Evolutionary conservation across 1,140 invertebrate species (phyloP), one percentile per base, ranked within the genome.

Genomic region (Prorops nasuta): DNA sequence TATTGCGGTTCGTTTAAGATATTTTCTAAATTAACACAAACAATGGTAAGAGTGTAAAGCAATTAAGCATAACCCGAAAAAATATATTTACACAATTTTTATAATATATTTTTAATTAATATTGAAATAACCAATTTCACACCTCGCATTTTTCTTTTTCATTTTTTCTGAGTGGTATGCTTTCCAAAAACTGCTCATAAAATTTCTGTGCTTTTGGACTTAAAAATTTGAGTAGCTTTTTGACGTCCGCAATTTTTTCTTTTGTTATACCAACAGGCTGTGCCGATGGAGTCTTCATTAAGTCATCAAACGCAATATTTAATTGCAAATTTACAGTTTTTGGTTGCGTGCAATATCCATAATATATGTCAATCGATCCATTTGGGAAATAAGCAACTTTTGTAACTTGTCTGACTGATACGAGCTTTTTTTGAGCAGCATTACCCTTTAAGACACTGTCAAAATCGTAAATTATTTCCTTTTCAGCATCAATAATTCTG

Each of bases 331-430:
- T 19, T 9, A 36, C 35, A 36, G 35, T 24, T 9, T 17, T 7
- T 10, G 34, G 16, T 36, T 45, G 18, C 7, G 16, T 3, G 3
- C 18, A 12, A 19, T 45, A 45, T 19, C 35, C 28, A 20, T 47
- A 46, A 35, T 38, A 44, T 4, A 44, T 39, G 21, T 49, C 43
- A 28, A 52, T 31, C 9, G 1, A 35, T 40, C 50, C 38, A 19
- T 53, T 57, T 38, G 7, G 15, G 32, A 39, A 54, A 42, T 54
- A 54, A 7, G 7, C 7, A 3, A 54, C 47, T 51, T 45, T 54
- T 7, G 51, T 44, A 34, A 41, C 48, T 21, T 54, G 31, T 7
- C 35, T 36, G 1, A 58, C 51, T 49, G 31, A 21, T 12, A 51
- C 28, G 38, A 54, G 12, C 39, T 54, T 54, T 16, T 44, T 47